Conservation (phyloP, 2,113 vertebrate species). For the Scomber japonicus region DNA sequence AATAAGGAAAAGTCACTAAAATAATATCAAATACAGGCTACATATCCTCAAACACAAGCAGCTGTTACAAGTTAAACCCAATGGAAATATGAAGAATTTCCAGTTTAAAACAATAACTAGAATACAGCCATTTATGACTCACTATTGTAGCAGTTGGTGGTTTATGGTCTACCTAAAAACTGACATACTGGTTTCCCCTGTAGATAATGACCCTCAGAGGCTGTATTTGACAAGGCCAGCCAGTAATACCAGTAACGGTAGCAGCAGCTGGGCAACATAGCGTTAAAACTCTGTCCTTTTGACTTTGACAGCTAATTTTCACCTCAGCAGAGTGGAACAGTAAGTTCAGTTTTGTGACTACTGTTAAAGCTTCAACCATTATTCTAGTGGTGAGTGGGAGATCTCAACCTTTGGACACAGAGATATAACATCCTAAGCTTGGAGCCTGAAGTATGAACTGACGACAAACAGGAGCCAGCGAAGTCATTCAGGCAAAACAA, state of each 20-base stretch:
- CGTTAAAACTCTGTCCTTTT: slow-evolving; percentile 5
- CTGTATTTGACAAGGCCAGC: neutral
- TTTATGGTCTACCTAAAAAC: slow-evolving; percentile 1
- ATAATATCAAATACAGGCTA: too few species aligned
- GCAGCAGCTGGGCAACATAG: slow-evolving; percentile 12
- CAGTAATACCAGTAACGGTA: slow-evolving; percentile 9
- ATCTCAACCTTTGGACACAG: slow-evolving; percentile 42
- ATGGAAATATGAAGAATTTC: too few species aligned
- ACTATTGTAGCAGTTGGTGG: slow-evolving; percentile 2
- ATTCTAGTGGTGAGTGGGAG: slow-evolving; percentile 9
- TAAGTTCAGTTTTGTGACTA: slow-evolving; percentile 5
- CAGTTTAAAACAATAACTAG: slow-evolving; percentile 1
- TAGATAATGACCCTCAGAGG: slow-evolving; percentile 13
- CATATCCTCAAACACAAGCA: too few species aligned
- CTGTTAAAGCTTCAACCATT: neutral
- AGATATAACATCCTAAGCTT: slow-evolving; percentile 18
- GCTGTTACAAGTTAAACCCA: too few species aligned
- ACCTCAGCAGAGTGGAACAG: slow-evolving; percentile 25
- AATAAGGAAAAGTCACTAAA: too few species aligned
- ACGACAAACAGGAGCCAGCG: slow-evolving; percentile 30
- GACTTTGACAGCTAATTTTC: slow-evolving; percentile 48
- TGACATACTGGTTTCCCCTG: slow-evolving; percentile 4
- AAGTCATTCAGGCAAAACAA: slow-evolving; percentile 42
- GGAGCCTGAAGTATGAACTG: slow-evolving; percentile 6
- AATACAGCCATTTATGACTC: slow-evolving; percentile 31